These are phyloP conservation scores for Artibeus jamaicensis DNA, from an alignment of 2,797 vertebrate genomes.

Conservation along the genomic window DNA sequence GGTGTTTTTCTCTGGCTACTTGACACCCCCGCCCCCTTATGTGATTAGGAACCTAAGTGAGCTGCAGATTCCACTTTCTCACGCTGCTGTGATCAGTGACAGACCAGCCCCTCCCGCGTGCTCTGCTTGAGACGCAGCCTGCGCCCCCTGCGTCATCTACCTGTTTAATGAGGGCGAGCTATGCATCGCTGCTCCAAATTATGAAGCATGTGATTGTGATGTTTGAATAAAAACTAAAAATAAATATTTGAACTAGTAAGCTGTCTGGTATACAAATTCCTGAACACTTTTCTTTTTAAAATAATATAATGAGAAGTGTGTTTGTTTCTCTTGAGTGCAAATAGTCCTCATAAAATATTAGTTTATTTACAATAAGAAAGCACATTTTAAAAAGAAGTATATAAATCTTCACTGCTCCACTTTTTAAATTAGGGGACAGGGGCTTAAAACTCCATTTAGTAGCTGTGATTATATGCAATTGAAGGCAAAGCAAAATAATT, in stretches of 20 bases:
- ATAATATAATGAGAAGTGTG: constrained; percentile 3
- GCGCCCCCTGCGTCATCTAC: neutral
- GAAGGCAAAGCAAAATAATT: neutral
- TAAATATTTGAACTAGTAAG: neutral
- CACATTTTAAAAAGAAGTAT: neutral
- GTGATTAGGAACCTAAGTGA: neutral
- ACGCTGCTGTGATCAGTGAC: neutral
- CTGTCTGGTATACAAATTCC: neutral
- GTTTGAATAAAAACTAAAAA: neutral
- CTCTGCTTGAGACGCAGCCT: neutral
- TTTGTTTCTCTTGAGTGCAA: neutral
- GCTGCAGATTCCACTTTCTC: neutral
- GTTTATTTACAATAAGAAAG: neutral
- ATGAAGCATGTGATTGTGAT: neutral
- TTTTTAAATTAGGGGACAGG: neutral
- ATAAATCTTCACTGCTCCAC: neutral
- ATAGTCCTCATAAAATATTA: neutral
- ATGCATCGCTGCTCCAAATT: neutral
- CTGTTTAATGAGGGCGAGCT: neutral
- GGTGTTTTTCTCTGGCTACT: constrained; percentile 41
- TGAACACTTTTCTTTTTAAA: neutral
- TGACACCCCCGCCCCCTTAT: neutral
- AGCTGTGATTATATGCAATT: neutral
- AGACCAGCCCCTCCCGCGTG: neutral
- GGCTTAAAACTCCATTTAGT: neutral